A percentile compares a stretch with the other conserved stretches of the same genome.
Conservation (phyloP, 30 jellyfish, hydroid and myxozoan genomes). For the Chrysaora quinquecirrha region DNA sequence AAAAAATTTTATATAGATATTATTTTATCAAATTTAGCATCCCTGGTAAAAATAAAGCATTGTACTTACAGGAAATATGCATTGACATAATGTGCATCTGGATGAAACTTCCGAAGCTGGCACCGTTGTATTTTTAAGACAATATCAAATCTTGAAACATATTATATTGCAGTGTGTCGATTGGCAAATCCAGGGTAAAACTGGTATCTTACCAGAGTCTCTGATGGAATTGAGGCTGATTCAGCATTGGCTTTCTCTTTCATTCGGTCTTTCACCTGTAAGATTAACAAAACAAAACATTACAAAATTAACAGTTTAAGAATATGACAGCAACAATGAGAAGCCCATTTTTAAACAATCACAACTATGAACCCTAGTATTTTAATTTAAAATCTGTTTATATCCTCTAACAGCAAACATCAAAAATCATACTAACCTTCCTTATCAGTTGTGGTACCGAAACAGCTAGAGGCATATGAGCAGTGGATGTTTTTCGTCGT, state of each 20-base stretch:
- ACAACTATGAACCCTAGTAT: not conserved
- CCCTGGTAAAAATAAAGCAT: not conserved
- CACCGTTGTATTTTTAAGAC: not conserved
- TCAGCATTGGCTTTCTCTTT: not conserved
- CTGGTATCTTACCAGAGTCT: not conserved
- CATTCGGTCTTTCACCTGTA: not conserved
- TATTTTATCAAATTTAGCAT: not conserved
- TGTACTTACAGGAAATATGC: slow-evolving; percentile 20
- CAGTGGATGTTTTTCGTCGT: not conserved
- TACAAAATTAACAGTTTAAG: not conserved
- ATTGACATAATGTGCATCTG: slow-evolving; percentile 39
- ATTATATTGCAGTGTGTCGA: not conserved
- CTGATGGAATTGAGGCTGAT: not conserved
- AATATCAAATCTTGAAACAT: not conserved
- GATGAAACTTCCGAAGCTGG: slow-evolving; percentile 15
- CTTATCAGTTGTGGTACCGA: slow-evolving; percentile 18
- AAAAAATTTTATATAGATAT: too few species aligned
- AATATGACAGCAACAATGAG: not conserved
- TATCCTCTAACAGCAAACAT: not conserved
- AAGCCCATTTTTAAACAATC: not conserved
- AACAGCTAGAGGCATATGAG: slow-evolving; percentile 31
- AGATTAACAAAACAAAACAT: not conserved
- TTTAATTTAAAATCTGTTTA: too few species aligned
- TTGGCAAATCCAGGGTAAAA: not conserved
- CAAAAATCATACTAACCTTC: slow-evolving; percentile 17